Base-by-base conservation (phyloP, 2,797 vertebrate species). In the Orestias chungarensis region DNA sequence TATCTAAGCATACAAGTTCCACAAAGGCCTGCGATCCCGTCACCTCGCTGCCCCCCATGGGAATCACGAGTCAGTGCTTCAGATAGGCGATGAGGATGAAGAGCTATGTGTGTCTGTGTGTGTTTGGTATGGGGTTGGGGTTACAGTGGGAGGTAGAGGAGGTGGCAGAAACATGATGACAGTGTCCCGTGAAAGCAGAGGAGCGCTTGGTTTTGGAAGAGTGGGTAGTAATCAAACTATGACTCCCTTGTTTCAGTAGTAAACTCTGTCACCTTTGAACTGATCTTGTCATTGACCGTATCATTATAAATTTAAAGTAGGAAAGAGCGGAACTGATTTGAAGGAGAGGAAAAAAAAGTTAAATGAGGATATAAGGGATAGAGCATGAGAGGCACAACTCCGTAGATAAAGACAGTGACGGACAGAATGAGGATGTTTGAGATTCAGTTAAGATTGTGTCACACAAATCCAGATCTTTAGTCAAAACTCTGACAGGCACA, bases 401-500 rank as follows among this genome's bases (percentile, higher is more conserved):
- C 74, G 55, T 40, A 75, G 90, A 90, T 89, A 87, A 91, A 92
- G 89, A 88, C 70, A 38, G 62, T 67, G 61, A 70, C 75, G 76
- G 77, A 81, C 79, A 75, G 85, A 83, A 80, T 84, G 81, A 82
- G 85, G 85, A 84, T 86, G 85, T 88, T 83, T 29, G 88, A 93
- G 91, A 92, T 93, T 93, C 89, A 86, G 92, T 87, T 79, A 83
- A 83, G 90, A 93, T 64, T 91, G 93, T 92, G 93, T 93, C 91
- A 91, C 89, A 88, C 79, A 92, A 92, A 92, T 90, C 87, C 91
- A 82, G 91, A 93, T 94, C 91, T 93, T 92, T 91, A 93, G 88
- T 90, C 86, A 82, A n/a, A 85, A 76, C 76, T 77, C 86, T 92
- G 92, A 91, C 92, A 90, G 83, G 73, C 88, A 86, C 87, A 90